Base-by-base conservation (phyloP, 2,888 invertebrate species). In the Chrysolina oricalcia region DNA sequence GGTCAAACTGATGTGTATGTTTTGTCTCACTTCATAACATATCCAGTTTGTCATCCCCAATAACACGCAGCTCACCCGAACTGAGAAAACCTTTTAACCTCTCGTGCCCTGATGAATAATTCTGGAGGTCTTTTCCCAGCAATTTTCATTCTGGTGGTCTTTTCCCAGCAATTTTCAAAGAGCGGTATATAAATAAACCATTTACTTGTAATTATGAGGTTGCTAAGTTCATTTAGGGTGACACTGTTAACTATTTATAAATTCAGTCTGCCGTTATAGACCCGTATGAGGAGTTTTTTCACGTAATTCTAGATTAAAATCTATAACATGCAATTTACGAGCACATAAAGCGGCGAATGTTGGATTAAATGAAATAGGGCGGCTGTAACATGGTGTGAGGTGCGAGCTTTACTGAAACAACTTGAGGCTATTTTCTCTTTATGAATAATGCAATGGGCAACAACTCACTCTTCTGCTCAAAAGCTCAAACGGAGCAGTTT, bases 401-500 rank as follows among this genome's bases (percentile, higher is more conserved):
- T 64, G 50, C 17, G 65, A 71, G 64, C 64, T 67, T 68, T 27
- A 53, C 71, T 23, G 27, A 75, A 75, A 75, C 65, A 72, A 75
- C 75, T 72, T 72, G 67, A 41, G 59, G 75, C 79, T 79, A 79
- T 79, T 79, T 77, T 77, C 74, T 62, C 56, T 70, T 46, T 73
- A 70, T 80, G 77, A 77, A 80, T 80, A 69, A 80, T 80, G 78
- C 80, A 80, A 72, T 73, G 71, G 65, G 19, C 19, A 9, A 64
- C 67, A 77, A 76, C 73, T 78, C 78, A 78, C 76, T 78, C 78
- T 78, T 76, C 75, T 76, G 67, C 77, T 70, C 73, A 74, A 35
- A 17, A 59, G 35, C 35, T 70, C 73, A 74, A 35, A 17, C 27
- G 35, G 27, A 76, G 59, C 27, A 50, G 27, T 59, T 59, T 6